phyloP scores from a whole-genome alignment of 2,113 vertebrate species.

The Tychaedon coryphoeus region DNA sequence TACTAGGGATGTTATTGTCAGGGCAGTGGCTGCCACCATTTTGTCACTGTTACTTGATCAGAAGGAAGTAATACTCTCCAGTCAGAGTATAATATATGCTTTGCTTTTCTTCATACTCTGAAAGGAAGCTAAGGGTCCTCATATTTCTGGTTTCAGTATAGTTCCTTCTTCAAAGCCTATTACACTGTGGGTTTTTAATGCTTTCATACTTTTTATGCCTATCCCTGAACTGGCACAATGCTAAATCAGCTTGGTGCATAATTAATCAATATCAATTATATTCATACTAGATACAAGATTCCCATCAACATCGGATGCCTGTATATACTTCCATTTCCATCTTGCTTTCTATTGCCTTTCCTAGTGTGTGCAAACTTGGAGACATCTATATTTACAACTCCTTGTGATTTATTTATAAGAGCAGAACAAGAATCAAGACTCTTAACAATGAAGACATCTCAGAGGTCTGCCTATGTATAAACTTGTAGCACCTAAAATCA shows the following conservation, averaged over 20 bases:
- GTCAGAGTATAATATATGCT: not conserved
- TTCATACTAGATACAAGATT: not conserved
- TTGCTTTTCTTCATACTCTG: not conserved
- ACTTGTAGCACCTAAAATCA: not conserved
- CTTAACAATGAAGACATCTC: not conserved
- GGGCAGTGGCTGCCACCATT: not conserved
- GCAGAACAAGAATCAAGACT: not conserved
- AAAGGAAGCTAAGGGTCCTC: not conserved
- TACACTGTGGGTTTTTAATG: not conserved
- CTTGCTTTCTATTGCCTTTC: not conserved
- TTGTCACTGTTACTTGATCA: not conserved
- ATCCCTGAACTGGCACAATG: not conserved
- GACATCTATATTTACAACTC: not conserved
- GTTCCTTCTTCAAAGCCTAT: not conserved
- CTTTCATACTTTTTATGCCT: not conserved
- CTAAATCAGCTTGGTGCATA: not conserved
- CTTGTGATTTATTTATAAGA: conserved; percentile 23
- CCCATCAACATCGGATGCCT: not conserved
- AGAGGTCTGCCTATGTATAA: not conserved
- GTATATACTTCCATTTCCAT: not conserved
- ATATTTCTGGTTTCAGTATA: not conserved
- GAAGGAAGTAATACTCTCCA: not conserved
- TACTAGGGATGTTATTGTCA: not conserved
- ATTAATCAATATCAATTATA: not conserved
- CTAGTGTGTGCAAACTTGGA: not conserved